Percentiles rank a stretch among this genome's conserved stretches.
phyloP scores from a whole-genome alignment of 2,113 vertebrate species.

The Rana temporaria region DNA sequence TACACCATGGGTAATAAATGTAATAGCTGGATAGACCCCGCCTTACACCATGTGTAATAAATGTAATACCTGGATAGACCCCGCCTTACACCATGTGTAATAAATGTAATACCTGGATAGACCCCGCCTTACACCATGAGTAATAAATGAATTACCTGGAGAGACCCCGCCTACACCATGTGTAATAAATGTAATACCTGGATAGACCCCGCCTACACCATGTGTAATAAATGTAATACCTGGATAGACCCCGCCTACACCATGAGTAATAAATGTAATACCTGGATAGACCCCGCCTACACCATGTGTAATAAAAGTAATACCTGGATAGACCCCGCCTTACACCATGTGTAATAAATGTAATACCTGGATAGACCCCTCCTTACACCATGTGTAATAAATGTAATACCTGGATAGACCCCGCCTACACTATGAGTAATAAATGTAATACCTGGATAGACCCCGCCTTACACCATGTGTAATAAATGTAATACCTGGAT shows the following conservation, averaged over 20 bases:
- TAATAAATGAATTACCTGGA: conserved; percentile 67
- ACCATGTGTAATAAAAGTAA: background rate
- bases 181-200: conserved; percentile 64
- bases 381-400: too few species aligned
- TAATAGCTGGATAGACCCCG: conserved; percentile 74
- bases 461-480: too few species aligned
- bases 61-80: conserved; percentile 71
- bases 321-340: conserved; percentile 76
- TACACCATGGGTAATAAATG: too few species aligned
- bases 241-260: conserved; percentile 63
- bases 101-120: conserved; percentile 68
- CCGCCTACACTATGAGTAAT: too few species aligned
- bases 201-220: conserved; percentile 59
- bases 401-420: conserved; percentile 71
- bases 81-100: too few species aligned
- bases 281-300: conserved; percentile 70
- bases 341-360: too few species aligned
- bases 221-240: conserved; percentile 61
- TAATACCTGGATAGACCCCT: conserved; percentile 74
- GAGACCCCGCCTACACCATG: too few species aligned
- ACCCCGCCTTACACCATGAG: too few species aligned
- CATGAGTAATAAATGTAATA: conserved; percentile 46
- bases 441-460: conserved; percentile 69
- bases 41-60: too few species aligned
- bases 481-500: conserved; percentile 68